A percentile compares a stretch with the other conserved stretches of the same genome.
Conservation (phyloP, 2,888 invertebrate genomes). For the Tineola bisselliella region DNA sequence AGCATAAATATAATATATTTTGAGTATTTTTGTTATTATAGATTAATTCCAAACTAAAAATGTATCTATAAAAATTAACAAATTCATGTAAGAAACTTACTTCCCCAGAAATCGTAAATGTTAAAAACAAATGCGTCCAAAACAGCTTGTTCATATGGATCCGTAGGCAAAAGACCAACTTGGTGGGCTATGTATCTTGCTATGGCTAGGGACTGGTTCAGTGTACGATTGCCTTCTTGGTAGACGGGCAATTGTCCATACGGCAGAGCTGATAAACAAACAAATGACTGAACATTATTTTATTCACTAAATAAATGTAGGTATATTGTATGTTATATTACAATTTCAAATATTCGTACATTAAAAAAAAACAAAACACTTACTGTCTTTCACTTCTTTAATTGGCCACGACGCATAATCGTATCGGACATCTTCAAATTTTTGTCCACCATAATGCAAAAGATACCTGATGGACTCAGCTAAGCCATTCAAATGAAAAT, state of each 20-base stretch:
- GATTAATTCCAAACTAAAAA: no score
- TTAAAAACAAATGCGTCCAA: slow-evolving; percentile 53
- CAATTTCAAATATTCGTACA: not conserved
- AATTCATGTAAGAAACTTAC: no score
- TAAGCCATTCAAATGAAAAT: slow-evolving; percentile 37
- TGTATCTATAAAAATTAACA: no score
- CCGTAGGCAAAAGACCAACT: slow-evolving; percentile 49
- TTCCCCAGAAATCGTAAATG: slow-evolving; percentile 53
- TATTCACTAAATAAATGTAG: not conserved
- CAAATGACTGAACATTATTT: not conserved
- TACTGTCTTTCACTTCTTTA: slow-evolving; percentile 36
- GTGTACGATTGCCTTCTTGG: slow-evolving; percentile 32
- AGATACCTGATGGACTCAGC: slow-evolving; percentile 45
- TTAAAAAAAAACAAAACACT: slow-evolving; percentile 22
- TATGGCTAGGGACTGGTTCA: slow-evolving; percentile 56
- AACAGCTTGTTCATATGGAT: slow-evolving; percentile 54
- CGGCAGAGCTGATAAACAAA: slow-evolving; percentile 30
- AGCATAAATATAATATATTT: no score
- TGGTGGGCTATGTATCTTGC: slow-evolving; percentile 60
- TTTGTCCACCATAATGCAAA: slow-evolving; percentile 42
- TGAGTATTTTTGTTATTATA: no score
- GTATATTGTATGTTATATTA: no score
- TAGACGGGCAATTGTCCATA: slow-evolving; percentile 45
- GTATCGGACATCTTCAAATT: slow-evolving; percentile 41
- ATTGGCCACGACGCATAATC: slow-evolving; percentile 33